Base-by-base conservation (phyloP, 2,888 invertebrate genomes). In the Campaea margaritaria region DNA sequence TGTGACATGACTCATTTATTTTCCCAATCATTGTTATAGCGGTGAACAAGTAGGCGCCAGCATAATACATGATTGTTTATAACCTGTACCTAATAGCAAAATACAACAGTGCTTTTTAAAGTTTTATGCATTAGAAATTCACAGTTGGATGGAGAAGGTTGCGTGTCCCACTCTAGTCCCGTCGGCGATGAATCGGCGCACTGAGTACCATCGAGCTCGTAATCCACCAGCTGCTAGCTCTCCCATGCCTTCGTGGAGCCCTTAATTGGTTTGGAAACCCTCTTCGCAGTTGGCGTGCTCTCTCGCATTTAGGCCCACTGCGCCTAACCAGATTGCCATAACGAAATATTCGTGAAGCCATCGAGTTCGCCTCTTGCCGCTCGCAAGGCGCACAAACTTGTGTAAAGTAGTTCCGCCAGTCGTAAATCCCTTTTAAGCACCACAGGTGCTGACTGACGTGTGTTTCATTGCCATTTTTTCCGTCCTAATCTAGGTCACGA, bases 221-320 rank as follows among this genome's bases (percentile, higher is more conserved):
- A 86, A 87, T 83, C 85, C 81, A 78, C 81, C 91, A 90, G 87
- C 86, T 91, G 91, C 69, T 64, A 65, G 58, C 78, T 81, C 85
- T 91, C 92, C 90, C 92, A 92, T 83, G 89, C 79, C 86, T 90
- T 87, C 89, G 87, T 88, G 89, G 80, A 87, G 78, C 82, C 89
- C 89, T 89, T 91, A 91, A 91, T 91, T 91, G 91, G 91, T 88
- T 89, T 82, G 85, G 89, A 90, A 89, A 80, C 89, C 90, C 91
- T 89, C 91, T 90, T 89, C 87, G 89, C 83, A 74, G 83, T 76
- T 91, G 74, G 86, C 91, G 90, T 90, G 91, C 85, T 78, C 72
- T 66, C 74, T 73, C 76, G 87, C 87, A 86, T 89, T 91, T 91
- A 90, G 84, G 77, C 83, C 72, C 79, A 76, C 80, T 85, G 76